phyloP scores from a whole-genome alignment of 2,797 vertebrate species.

The Vultur gryphus region DNA sequence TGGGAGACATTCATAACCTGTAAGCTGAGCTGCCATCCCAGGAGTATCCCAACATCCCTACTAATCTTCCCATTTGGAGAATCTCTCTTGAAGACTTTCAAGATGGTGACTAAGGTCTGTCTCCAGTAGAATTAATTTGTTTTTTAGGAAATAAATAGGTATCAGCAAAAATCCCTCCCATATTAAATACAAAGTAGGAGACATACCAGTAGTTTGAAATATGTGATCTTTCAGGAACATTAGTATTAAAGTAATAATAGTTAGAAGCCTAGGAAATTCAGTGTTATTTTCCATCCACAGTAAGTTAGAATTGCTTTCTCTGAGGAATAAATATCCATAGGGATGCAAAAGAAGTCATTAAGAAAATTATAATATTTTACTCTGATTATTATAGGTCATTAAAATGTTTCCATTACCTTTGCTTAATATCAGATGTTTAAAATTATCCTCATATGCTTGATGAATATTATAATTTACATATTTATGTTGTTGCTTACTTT shows the following conservation, averaged over 20 bases:
- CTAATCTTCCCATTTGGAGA: not conserved
- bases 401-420: not conserved
- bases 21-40: not conserved
- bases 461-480: not conserved
- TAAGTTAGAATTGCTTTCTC: not conserved
- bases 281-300: not conserved
- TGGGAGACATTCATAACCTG: not conserved
- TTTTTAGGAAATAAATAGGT: not conserved
- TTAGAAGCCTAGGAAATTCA: not conserved
- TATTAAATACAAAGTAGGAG: not conserved
- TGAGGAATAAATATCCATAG: not conserved
- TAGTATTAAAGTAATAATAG: not conserved
- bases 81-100: not conserved
- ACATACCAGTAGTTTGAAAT: not conserved
- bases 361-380: conserved; percentile 5
- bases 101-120: not conserved
- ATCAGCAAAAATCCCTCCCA: not conserved
- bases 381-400: not conserved
- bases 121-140: not conserved
- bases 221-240: not conserved
- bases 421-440: not conserved
- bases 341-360: not conserved
- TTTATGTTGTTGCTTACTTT: not conserved
- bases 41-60: not conserved
- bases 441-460: not conserved